Evolutionary conservation across 2,113 vertebrate species (phyloP).

Genomic region (Naja naja): DNA sequence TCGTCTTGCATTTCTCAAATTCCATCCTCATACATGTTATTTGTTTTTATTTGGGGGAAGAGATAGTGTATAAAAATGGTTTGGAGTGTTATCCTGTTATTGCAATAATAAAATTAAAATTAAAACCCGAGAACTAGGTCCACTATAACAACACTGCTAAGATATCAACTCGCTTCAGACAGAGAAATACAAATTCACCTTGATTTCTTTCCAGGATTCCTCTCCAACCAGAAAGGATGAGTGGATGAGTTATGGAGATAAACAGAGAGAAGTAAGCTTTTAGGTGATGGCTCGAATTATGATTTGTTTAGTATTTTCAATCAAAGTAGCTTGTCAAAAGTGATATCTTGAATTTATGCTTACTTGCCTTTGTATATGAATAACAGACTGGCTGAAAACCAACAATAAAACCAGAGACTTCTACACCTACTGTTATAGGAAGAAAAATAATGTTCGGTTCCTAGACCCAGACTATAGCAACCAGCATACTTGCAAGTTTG

Average conservation of each 20-base stretch:
- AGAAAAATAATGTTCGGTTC: background rate
- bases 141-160: background rate
- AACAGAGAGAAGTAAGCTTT: background rate
- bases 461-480: background rate
- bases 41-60: background rate
- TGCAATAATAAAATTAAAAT: background rate
- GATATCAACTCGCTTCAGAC: background rate
- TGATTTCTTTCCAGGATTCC: background rate
- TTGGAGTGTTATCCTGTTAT: background rate
- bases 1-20: background rate
- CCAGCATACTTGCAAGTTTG: background rate
- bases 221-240: background rate
- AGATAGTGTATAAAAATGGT: background rate
- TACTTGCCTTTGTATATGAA: background rate
- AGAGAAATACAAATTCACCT: background rate
- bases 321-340: background rate
- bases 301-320: background rate
- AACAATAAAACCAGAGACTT: background rate
- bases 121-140: background rate
- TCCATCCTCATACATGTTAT: background rate
- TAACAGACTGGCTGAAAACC: background rate
- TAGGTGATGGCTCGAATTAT: background rate
- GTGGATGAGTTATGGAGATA: background rate
- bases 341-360: background rate
- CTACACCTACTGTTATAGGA: background rate